These are phyloP conservation scores for Agonopterix heracliana DNA, from an alignment of 2,888 invertebrate genomes.

Conservation along the genomic window DNA sequence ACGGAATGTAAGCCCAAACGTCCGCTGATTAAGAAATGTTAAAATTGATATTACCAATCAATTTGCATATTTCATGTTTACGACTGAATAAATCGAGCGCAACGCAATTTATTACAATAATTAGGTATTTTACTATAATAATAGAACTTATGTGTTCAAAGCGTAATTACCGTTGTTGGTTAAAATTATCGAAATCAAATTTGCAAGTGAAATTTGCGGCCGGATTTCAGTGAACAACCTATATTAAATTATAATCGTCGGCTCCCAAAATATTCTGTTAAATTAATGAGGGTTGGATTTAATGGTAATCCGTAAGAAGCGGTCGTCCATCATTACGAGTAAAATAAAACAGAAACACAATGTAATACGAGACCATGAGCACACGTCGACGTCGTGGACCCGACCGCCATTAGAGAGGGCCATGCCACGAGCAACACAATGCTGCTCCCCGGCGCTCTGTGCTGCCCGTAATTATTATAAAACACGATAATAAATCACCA, in stretches of 20 bases:
- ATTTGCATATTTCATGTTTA: conserved; percentile 31
- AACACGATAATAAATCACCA: conserved; percentile 71
- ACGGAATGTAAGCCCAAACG: conserved; percentile 18
- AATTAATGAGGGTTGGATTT: conserved; percentile 10
- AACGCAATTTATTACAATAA: no score
- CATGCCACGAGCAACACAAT: conserved; percentile 36
- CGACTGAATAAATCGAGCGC: conserved; percentile 27
- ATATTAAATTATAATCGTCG: neutral
- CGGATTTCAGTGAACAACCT: neutral
- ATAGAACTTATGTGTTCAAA: no score
- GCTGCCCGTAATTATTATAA: conserved; percentile 54
- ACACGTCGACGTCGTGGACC: conserved; percentile 19
- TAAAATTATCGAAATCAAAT: conserved; percentile 3
- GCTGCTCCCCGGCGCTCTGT: conserved; percentile 33
- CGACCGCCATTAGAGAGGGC: conserved; percentile 39
- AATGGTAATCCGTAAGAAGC: conserved; percentile 20
- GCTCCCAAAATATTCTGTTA: neutral
- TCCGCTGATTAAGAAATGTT: conserved; percentile 26
- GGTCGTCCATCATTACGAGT: conserved; percentile 30
- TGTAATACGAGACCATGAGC: conserved; percentile 29
- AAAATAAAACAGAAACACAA: conserved; percentile 36
- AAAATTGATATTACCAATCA: conserved; percentile 13
- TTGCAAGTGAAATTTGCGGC: conserved; percentile 6
- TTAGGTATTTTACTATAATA: no score
- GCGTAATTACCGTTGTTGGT: neutral